phyloP scores from a whole-genome alignment of 37 sponge, comb jelly and placozoan species.

The Haliclona indistincta region DNA sequence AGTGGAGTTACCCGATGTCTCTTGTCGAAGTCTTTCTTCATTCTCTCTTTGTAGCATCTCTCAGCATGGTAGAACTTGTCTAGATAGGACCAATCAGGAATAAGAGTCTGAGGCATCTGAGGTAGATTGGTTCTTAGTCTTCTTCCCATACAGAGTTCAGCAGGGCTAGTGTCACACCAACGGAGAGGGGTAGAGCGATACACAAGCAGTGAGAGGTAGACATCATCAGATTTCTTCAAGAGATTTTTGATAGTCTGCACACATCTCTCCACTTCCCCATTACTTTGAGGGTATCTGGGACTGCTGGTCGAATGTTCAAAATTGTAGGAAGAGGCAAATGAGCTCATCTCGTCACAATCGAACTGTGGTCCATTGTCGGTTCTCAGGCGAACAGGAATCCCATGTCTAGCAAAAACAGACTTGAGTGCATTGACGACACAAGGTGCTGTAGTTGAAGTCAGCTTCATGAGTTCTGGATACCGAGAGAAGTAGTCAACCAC shows the following conservation, averaged over 20 bases:
- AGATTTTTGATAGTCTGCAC: constrained; percentile 42
- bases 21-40: constrained; percentile 4
- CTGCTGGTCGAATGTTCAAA: constrained; percentile 31
- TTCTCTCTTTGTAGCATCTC: constrained; percentile 11
- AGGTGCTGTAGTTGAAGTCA: constrained; percentile 10
- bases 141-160: constrained; percentile 70
- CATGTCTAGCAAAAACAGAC: constrained; percentile 27
- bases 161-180: constrained; percentile 53
- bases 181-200: constrained; percentile 51
- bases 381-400: constrained; percentile 12
- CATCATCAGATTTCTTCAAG: constrained; percentile 19
- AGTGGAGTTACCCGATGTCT: neutral
- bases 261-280: constrained; percentile 33
- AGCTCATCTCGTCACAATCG: constrained; percentile 14
- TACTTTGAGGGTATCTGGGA: constrained; percentile 44
- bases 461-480: constrained; percentile 39
- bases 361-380: constrained; percentile 54
- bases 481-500: constrained; percentile 46
- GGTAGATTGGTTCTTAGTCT: constrained; percentile 28
- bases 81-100: constrained; percentile 46
- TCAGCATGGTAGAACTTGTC: constrained; percentile 12
- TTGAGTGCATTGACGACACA: constrained; percentile 25
- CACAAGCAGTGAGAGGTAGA: constrained; percentile 22
- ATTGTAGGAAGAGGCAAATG: constrained; percentile 9
- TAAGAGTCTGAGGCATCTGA: neutral